Percentiles rank a stretch among this genome's conserved stretches.
phyloP scores from a whole-genome alignment of 2,888 invertebrate species.

The Campoletis raptor region DNA sequence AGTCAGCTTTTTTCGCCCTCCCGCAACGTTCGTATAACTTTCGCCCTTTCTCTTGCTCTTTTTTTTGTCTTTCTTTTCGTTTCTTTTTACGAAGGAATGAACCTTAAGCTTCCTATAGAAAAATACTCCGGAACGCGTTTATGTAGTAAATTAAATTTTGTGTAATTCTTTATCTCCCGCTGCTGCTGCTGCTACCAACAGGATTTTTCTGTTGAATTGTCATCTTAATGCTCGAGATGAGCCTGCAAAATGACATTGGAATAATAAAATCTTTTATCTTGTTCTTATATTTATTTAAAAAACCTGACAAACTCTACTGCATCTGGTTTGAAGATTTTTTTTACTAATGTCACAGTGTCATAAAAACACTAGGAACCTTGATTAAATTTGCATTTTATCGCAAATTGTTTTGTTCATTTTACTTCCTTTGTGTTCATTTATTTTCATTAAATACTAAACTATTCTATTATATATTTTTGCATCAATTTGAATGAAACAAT shows the following conservation, averaged over 20 bases:
- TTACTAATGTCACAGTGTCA: not conserved
- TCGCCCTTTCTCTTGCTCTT: not conserved
- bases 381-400: not conserved
- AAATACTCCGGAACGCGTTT: not conserved
- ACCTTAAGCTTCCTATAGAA: not conserved
- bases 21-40: not conserved
- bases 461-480: too few species aligned
- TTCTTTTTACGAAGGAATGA: not conserved
- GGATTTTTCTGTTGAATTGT: not conserved
- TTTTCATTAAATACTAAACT: too few species aligned
- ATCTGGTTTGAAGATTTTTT: not conserved
- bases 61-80: not conserved
- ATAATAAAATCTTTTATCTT: not conserved
- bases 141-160: not conserved
- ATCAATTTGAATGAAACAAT: too few species aligned
- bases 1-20: constrained; percentile 5
- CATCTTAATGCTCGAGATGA: not conserved
- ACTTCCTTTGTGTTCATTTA: not conserved
- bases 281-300: not conserved
- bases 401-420: not conserved
- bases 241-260: not conserved
- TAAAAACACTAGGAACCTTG: not conserved
- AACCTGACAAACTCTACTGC: not conserved
- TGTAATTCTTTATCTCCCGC: not conserved
- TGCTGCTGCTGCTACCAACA: not conserved